Conservation (phyloP, 2,113 vertebrate species). For the Tricholaema leucomelas region DNA sequence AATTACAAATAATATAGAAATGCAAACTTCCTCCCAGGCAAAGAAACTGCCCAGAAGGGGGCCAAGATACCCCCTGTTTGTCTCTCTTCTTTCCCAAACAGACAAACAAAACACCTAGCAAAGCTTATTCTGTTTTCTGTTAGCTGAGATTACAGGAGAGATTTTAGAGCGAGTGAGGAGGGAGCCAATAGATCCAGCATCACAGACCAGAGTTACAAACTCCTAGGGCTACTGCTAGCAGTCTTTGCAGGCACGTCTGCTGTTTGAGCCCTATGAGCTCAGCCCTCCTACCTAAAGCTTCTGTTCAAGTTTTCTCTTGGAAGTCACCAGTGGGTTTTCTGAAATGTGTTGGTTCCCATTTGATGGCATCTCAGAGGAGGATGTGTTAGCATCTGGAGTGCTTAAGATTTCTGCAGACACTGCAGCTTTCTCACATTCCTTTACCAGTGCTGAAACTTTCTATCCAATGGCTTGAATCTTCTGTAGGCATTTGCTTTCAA, state of each 20-base stretch:
- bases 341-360: not conserved
- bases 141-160: no score
- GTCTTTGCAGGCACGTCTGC: not conserved
- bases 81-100: no score
- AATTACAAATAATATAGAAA: no score
- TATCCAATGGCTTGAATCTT: not conserved
- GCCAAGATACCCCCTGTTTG: no score
- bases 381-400: constrained; percentile 17
- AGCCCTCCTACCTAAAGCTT: not conserved
- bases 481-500: not conserved
- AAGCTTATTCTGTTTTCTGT: no score
- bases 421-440: constrained; percentile 23
- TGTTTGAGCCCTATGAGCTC: not conserved
- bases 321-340: constrained; percentile 7
- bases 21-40: no score
- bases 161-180: no score
- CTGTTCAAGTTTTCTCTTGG: constrained; percentile 3
- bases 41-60: no score
- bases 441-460: not conserved
- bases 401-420: not conserved
- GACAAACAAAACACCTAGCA: no score
- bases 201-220: no score
- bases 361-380: not conserved
- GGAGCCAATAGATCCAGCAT: no score
- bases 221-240: not conserved